A percentile compares a stretch with the other conserved stretches of the same genome.
Evolutionary conservation across 2,113 vertebrate species (phyloP).

Genomic region (Dermatemys mawii): DNA sequence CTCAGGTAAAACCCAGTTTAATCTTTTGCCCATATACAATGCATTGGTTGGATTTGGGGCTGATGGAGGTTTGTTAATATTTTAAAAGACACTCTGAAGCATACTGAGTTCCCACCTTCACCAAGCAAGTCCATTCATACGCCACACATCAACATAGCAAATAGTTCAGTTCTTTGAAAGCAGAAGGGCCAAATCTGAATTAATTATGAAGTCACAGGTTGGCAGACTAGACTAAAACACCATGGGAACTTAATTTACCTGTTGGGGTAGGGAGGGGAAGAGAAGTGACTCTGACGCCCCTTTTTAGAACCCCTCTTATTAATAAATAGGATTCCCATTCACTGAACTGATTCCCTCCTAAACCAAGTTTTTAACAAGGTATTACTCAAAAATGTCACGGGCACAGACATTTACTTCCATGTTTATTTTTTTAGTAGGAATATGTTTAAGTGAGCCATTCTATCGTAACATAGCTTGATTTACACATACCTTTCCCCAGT

Average conservation of each 20-base stretch:
- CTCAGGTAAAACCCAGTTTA: neutral
- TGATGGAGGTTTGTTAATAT: neutral
- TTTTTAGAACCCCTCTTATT: neutral
- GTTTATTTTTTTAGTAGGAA: conserved; percentile 57
- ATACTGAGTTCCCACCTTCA: neutral
- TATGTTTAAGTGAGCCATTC: conserved; percentile 47
- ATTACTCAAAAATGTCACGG: conserved; percentile 35
- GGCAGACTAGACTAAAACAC: neutral
- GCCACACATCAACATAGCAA: neutral
- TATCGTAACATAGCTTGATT: conserved; percentile 64
- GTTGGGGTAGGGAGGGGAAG: neutral
- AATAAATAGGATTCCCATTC: neutral
- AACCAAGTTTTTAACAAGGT: neutral
- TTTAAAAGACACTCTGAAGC: neutral
- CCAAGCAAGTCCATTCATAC: neutral
- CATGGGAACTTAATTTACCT: neutral
- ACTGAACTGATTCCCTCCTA: neutral
- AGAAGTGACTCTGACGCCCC: neutral
- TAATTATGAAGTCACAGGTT: neutral
- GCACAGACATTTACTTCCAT: conserved; percentile 48
- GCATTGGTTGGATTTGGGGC: neutral
- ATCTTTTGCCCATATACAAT: conserved; percentile 23
- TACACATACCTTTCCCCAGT: conserved; percentile 34
- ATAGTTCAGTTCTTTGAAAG: neutral
- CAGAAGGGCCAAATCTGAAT: neutral